A percentile compares a stretch with the other conserved stretches of the same genome.
Conservation (phyloP, 2,797 vertebrate genomes). For the Ctenochaetus hawaiiensis region DNA sequence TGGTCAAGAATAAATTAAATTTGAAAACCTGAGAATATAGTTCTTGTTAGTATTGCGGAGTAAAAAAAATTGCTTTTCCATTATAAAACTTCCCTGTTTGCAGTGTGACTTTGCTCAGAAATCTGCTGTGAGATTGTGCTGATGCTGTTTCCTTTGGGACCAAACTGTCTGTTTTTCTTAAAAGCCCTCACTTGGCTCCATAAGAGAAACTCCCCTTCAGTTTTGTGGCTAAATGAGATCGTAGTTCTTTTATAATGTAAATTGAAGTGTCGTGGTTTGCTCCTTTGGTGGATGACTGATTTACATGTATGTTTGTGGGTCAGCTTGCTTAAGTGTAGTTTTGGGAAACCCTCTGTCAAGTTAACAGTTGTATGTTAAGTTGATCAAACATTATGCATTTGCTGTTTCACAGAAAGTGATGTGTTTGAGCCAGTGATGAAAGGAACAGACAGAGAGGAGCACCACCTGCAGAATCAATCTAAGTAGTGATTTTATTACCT, state of each 20-base stretch:
- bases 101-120: not conserved
- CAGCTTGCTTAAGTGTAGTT: not conserved
- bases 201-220: not conserved
- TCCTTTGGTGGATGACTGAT: conserved; percentile 6
- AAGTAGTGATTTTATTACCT: too few relatives aligned
- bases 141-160: conserved; percentile 5
- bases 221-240: not conserved
- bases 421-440: conserved; percentile 1
- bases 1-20: too few relatives aligned
- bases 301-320: not conserved
- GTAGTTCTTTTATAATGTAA: not conserved
- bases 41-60: not conserved
- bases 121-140: conserved; percentile 7
- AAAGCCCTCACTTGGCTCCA: not conserved
- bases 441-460: conserved; percentile 3
- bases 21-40: too few relatives aligned
- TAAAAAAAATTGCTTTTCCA: not conserved
- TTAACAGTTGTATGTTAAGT: not conserved
- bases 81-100: not conserved
- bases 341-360: not conserved
- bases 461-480: not conserved
- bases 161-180: not conserved
- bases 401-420: not conserved
- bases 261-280: not conserved
- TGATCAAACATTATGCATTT: not conserved